Conservation (phyloP, 2,797 vertebrate genomes). For the Cyprinella venusta region DNA sequence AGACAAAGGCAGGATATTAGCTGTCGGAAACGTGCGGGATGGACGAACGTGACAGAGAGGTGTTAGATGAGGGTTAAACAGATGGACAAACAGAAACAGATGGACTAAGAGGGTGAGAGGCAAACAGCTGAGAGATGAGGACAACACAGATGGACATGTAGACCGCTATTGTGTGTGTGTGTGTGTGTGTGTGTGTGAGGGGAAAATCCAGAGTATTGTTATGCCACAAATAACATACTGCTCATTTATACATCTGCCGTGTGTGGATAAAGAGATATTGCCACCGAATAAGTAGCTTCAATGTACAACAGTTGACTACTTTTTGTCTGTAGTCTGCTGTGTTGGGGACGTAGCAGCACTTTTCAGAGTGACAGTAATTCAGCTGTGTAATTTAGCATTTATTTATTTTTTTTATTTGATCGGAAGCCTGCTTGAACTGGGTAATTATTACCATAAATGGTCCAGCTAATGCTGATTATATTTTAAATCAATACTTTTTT, state of each 20-base stretch:
- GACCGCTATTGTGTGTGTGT: constrained; percentile 39
- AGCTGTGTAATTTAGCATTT: background rate
- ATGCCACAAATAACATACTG: constrained; percentile 1
- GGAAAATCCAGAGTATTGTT: constrained; percentile 7
- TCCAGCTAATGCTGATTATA: background rate
- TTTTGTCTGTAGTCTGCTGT: background rate
- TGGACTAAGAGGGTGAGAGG: constrained; percentile 57
- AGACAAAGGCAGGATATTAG: constrained; percentile 28
- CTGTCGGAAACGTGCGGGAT: constrained; percentile 1
- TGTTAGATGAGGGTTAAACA: constrained; percentile 33
- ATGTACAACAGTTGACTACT: background rate
- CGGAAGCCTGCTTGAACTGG: background rate
- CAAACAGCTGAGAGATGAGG: constrained; percentile 47
- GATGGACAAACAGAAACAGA: constrained; percentile 56
- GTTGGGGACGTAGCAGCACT: background rate
- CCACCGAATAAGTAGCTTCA: background rate
- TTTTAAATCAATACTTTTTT: too few relatives aligned
- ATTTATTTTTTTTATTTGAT: background rate
- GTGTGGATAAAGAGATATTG: background rate
- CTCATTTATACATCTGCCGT: background rate
- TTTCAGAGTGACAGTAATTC: background rate
- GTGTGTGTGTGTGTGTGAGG: constrained; percentile 59
- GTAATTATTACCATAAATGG: background rate
- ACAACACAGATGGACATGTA: constrained; percentile 67
- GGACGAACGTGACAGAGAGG: constrained; percentile 18